Conservation (phyloP, 2,113 vertebrate genomes). For the Zosterops pallidus region DNA sequence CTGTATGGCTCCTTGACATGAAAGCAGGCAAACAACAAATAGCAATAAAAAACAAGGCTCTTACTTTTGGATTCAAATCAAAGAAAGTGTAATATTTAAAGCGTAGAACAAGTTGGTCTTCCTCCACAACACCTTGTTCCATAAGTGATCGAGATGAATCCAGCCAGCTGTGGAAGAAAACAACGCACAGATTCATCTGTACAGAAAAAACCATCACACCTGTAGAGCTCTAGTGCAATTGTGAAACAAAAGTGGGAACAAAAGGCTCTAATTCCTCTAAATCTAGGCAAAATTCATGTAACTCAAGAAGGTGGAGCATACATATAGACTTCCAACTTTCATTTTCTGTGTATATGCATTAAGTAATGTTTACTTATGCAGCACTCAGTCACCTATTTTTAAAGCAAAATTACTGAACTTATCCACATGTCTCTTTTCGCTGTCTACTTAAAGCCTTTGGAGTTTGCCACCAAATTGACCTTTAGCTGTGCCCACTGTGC, state of each 20-base stretch:
- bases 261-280: neutral
- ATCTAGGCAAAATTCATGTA: neutral
- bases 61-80: constrained; percentile 97
- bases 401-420: neutral
- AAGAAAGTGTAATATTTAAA: constrained; percentile 99
- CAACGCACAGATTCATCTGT: neutral
- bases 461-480: neutral
- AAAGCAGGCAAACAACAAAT: constrained; percentile 1
- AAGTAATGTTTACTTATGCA: neutral
- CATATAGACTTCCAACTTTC: neutral
- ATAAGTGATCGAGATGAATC: constrained; percentile 95
- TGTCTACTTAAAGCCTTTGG: neutral
- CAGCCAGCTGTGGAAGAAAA: constrained; percentile 84
- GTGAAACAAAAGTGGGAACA: neutral
- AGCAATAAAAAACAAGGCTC: constrained; percentile 37
- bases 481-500: neutral
- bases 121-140: constrained; percentile 91
- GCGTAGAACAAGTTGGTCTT: constrained; percentile 88
- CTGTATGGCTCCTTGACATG: neutral
- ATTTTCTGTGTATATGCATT: neutral
- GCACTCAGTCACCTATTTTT: neutral
- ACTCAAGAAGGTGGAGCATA: neutral
- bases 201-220: neutral
- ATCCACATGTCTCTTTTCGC: neutral
- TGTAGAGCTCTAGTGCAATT: neutral